Base-by-base conservation (phyloP, 2,888 invertebrate species). In the Tortrix viridana region DNA sequence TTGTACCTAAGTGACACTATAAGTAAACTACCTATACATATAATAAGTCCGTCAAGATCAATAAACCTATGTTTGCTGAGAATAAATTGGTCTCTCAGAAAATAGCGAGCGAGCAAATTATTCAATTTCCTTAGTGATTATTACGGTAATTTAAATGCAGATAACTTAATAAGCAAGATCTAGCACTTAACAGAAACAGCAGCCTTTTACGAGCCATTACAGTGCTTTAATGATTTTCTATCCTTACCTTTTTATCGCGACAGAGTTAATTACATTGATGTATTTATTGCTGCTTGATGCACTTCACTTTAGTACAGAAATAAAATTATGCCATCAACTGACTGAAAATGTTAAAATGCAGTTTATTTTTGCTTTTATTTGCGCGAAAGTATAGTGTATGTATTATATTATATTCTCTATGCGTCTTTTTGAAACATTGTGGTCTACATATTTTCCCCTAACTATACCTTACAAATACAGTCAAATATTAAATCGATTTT, bases 111-210 rank as follows among this genome's bases (percentile, higher is more conserved):
- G n/a, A 46, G 46, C 18, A 54, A 38, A 54, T 54, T 54, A n/a
- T 19, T 14, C 41, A 20, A 54, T 20, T 41, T 41, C 16, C 41
- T 12, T n/a, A 41, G 41, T 2, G n/a, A 74, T 77, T 74, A 77
- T 77, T 74, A 75, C 60, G 68, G 74, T 69, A 76, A 80, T 82
- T 81, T 81, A 77, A 76, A 76, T 78, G 76, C 71, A 77, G 76
- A 80, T 81, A 79, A 76, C 81, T 83, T 81, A 82, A 82, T 82
- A 80, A 77, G 75, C 74, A 68, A 74, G 71, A 80, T 79, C 82
- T 82, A 79, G 76, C 78, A 74, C 78, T 78, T 75, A 62, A 70
- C 73, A 75, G 68, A 68, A 71, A 63, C 68, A 61, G 67, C 70
- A 69, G 68, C 67, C 66, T 72, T 84, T 86, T 82, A 85, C 72